These are phyloP conservation scores for Anas flavirostris DNA, from an alignment of 2,797 vertebrate genomes.

Conservation along the genomic window DNA sequence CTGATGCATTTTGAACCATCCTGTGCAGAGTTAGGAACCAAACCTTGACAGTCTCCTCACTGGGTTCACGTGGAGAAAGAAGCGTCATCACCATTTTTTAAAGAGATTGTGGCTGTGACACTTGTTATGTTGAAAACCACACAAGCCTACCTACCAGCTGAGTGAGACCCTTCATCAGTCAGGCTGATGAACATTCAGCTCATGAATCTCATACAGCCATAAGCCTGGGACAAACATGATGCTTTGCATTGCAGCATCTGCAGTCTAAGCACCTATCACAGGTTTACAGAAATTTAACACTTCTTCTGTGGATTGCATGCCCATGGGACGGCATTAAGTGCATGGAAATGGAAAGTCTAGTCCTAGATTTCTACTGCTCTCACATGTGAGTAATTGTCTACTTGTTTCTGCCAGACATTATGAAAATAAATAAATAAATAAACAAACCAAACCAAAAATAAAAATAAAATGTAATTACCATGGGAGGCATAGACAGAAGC, in stretches of 20 bases:
- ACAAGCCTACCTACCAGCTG: not conserved
- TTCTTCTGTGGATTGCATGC: not conserved
- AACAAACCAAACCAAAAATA: too few species aligned
- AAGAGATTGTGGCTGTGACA: not conserved
- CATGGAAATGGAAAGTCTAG: not conserved
- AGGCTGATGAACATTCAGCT: not conserved
- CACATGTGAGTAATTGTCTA: not conserved
- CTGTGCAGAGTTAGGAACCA: not conserved
- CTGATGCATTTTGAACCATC: not conserved
- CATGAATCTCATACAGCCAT: not conserved
- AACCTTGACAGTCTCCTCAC: not conserved
- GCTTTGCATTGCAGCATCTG: not conserved
- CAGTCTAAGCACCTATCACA: not conserved
- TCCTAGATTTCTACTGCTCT: not conserved
- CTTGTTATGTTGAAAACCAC: not conserved
- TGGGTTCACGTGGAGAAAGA: not conserved
- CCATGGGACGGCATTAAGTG: not conserved
- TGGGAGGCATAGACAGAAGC: not conserved
- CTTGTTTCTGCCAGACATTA: not conserved
- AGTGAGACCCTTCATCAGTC: not conserved
- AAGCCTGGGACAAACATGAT: accelerated
- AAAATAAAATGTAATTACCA: not conserved
- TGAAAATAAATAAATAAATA: not conserved
- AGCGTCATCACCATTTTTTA: accelerated
- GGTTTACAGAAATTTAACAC: not conserved